Evolutionary conservation across 2,888 invertebrate species (phyloP).

Genomic region (Candidula unifasciata): DNA sequence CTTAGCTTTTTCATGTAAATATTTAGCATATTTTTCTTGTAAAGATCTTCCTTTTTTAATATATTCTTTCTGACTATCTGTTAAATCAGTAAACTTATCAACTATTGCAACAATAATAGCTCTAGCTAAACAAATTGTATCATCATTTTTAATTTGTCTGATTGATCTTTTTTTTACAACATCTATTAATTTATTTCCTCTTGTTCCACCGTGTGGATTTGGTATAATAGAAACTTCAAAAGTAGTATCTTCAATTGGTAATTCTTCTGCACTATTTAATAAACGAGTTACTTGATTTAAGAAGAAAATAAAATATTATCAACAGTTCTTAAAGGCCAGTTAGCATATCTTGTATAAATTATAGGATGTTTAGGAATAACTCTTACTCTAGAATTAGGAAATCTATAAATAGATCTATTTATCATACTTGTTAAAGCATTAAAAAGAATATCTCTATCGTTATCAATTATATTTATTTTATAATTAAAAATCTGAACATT

Average conservation of each 20-base stretch:
- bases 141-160: constrained; percentile 1
- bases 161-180: neutral
- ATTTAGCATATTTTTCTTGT: neutral
- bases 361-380: neutral
- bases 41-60: neutral
- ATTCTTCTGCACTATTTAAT: constrained; percentile 11
- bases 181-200: neutral
- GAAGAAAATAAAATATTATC: neutral
- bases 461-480: no score
- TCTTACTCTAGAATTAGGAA: neutral
- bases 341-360: neutral
- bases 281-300: neutral
- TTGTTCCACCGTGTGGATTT: neutral
- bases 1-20: neutral
- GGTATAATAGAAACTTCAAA: constrained; percentile 1
- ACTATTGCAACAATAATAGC: neutral
- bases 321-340: neutral
- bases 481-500: no score
- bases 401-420: neutral
- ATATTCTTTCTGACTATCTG: neutral
- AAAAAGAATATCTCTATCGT: no score
- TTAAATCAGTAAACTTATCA: neutral
- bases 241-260: neutral
- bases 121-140: constrained; percentile 21
- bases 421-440: no score